Evolutionary conservation across 2,113 vertebrate species (phyloP), one percentile per base, ranked within the genome.

Genomic region (Clarias gariepinus): DNA sequence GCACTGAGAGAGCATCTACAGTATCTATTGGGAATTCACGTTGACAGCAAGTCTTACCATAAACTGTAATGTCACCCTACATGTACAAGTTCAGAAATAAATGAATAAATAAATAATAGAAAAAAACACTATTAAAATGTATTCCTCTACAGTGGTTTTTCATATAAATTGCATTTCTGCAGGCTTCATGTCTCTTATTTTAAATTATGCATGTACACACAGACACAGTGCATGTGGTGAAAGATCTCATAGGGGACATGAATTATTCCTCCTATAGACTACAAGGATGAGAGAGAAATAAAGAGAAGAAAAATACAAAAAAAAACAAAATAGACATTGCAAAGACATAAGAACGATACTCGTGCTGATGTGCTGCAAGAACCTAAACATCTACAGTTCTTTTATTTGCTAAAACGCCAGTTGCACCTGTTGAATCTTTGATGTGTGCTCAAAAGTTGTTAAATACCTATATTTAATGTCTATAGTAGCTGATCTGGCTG

Each of bases 161-260:
- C 21, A n/a, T 30, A 52, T 41, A 28, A 33, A 1, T 23, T n/a
- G n/a, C n/a, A 66, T 30, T 36, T 60, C 68, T 58, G 28, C 79
- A 52, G 58, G 47, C 64, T 55, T 28, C 21, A 68, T n/a, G 28
- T 33, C 30, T 69, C 18, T n/a, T n/a, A 33, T 71, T 25, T 57
- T 61, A 30, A 58, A 74, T 81, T 88, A 85, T 81, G 16, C 81
- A 87, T 84, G 63, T n/a, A 58, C 28, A 66, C 52, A 55, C 61
- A 52, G 52, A 79, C 47, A 83, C 52, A 63, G 23, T 30, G 57
- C 68, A 77, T 23, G 18, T 55, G 52, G 30, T 25, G n/a, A 30
- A 88, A 68, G 30, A 76, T 63, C 23, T 13, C 73, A 52, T 25
- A 13, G 52, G 69, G 36, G 53, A 30, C 19, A 88, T 85, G 58